phyloP scores from a whole-genome alignment of 2,797 vertebrate genomes.

The Poeciliopsis turneri region DNA sequence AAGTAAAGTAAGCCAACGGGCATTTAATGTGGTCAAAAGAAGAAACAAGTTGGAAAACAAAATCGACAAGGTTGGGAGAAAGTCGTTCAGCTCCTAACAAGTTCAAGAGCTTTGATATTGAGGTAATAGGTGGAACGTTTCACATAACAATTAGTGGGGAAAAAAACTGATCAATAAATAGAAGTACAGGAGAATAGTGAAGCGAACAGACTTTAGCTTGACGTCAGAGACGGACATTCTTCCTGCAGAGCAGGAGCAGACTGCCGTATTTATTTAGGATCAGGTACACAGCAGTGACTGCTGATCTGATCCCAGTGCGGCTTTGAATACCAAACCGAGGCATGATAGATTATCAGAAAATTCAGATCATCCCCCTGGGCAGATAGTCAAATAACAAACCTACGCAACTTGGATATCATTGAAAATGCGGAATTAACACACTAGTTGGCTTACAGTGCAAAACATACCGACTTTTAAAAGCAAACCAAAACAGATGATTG shows the following conservation, averaged over 20 bases:
- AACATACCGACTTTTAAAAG: background rate
- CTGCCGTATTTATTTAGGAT: background rate
- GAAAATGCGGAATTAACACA: background rate
- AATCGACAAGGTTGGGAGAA: background rate
- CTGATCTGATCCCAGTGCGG: background rate
- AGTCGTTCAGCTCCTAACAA: background rate
- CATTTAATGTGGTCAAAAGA: background rate
- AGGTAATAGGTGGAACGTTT: background rate
- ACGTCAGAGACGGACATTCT: background rate
- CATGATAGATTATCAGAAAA: conserved; percentile 2
- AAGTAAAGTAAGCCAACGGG: background rate
- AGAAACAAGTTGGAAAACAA: background rate
- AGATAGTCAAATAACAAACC: background rate
- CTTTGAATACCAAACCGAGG: background rate
- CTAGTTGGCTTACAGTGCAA: background rate
- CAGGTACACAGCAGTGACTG: background rate
- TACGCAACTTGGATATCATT: background rate
- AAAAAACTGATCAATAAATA: background rate
- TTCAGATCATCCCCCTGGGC: background rate
- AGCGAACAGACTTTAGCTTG: background rate
- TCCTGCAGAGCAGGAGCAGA: background rate
- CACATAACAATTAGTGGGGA: background rate
- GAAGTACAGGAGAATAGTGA: background rate
- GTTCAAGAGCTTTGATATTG: background rate
- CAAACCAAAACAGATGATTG: background rate